phyloP scores from a whole-genome alignment of 2,797 vertebrate species.

The Acrossocheilus fasciatus region DNA sequence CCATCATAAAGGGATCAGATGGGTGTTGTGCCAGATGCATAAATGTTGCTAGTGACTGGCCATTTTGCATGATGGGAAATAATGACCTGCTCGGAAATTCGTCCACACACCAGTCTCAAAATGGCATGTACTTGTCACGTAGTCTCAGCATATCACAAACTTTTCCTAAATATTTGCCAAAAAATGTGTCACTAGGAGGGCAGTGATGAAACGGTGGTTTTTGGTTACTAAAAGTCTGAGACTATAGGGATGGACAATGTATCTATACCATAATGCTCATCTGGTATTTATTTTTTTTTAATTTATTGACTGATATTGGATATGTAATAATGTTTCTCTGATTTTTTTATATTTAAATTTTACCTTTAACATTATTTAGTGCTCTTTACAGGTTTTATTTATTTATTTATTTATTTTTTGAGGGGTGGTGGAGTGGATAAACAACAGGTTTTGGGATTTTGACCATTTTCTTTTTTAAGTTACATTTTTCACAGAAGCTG shows the following conservation, averaged over 20 bases:
- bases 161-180: conserved; percentile 5
- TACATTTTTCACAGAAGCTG: not conserved
- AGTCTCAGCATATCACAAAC: conserved; percentile 6
- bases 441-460: not conserved
- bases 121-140: not conserved
- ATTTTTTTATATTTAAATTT: not conserved
- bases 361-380: too few relatives aligned
- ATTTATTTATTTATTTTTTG: too few relatives aligned
- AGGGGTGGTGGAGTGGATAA: not conserved
- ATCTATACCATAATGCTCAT: not conserved
- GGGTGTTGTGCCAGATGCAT: not conserved
- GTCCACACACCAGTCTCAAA: not conserved
- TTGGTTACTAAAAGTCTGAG: not conserved
- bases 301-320: not conserved
- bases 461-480: not conserved
- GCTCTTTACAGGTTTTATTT: too few relatives aligned
- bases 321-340: not conserved
- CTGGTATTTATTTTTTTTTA: not conserved
- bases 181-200: not conserved
- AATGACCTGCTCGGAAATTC: not conserved
- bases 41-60: not conserved
- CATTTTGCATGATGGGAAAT: conserved; percentile 9
- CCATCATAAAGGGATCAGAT: conserved; percentile 3
- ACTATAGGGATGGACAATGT: not conserved
- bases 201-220: not conserved